These are phyloP conservation scores for Alosa sapidissima DNA, from an alignment of 2,797 vertebrate genomes.

Conservation along the genomic window DNA sequence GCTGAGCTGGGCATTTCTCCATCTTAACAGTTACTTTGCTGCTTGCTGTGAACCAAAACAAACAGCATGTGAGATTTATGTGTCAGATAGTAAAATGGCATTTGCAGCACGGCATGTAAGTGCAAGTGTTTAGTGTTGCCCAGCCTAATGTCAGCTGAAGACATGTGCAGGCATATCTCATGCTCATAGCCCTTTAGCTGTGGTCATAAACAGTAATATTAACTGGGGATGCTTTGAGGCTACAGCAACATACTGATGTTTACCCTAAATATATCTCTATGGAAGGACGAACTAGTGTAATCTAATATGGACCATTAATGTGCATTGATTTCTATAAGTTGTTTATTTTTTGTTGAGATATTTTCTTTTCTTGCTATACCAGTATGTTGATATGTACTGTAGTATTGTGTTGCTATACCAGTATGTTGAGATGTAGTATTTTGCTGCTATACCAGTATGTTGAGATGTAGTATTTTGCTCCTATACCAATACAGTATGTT, in stretches of 20 bases:
- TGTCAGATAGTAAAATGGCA: constrained; percentile 8
- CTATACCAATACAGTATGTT: too few species aligned
- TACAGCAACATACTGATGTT: background rate
- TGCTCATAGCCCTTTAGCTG: background rate
- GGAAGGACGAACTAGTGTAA: background rate
- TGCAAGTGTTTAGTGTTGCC: background rate
- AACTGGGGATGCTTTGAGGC: background rate
- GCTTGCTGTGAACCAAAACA: background rate
- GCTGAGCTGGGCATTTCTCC: constrained; percentile 16
- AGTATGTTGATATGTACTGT: too few species aligned
- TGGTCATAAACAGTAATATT: background rate
- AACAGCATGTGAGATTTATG: background rate
- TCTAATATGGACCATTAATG: background rate
- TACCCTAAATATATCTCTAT: background rate
- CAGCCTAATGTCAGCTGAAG: background rate
- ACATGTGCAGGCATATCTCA: background rate
- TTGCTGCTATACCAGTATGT: too few species aligned
- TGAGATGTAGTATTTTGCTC: too few species aligned
- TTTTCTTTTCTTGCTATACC: too few species aligned
- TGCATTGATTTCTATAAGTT: too few species aligned
- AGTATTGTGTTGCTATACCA: too few species aligned
- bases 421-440: too few species aligned
- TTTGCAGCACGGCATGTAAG: background rate
- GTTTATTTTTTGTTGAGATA: too few species aligned
- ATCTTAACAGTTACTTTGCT: constrained; percentile 27